Evolutionary conservation across 1,140 invertebrate species (phyloP).

Genomic region (Plodia interpunctella): DNA sequence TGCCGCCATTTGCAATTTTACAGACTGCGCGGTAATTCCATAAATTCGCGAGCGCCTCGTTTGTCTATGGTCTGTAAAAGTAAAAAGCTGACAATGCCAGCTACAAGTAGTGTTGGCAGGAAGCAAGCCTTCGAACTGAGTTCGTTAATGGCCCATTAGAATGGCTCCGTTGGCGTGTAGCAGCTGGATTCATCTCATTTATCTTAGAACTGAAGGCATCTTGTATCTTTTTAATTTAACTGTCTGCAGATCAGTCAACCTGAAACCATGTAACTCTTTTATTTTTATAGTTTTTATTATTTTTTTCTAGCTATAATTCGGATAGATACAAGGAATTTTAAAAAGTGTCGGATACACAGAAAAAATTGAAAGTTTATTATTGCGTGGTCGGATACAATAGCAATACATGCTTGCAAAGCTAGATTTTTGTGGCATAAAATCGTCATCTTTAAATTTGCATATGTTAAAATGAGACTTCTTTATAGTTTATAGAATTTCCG

Average conservation of each 20-base stretch:
- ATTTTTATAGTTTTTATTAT: neutral
- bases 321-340: too few species aligned
- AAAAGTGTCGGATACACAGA: too few species aligned
- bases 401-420: too few species aligned
- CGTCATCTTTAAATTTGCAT: too few species aligned
- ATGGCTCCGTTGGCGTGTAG: conserved; percentile 6
- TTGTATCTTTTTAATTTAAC: conserved; percentile 2
- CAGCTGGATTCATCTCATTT: conserved; percentile 8
- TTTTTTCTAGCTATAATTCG: too few species aligned
- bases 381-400: too few species aligned
- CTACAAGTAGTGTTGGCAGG: conserved; percentile 10
- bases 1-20: conserved; percentile 10
- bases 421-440: too few species aligned
- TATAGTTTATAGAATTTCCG: too few species aligned
- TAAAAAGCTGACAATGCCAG: conserved; percentile 3
- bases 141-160: conserved; percentile 25
- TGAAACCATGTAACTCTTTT: neutral
- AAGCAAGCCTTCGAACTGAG: conserved; percentile 18
- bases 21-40: conserved; percentile 9
- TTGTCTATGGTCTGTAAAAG: conserved; percentile 13
- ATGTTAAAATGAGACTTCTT: too few species aligned
- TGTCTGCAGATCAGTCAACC: neutral
- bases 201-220: conserved; percentile 10
- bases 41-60: conserved; percentile 9
- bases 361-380: too few species aligned